Percentiles rank a stretch among this genome's conserved stretches.
These are phyloP conservation scores for Mesocricetus auratus DNA, from an alignment of 2,113 vertebrate genomes.

Conservation along the genomic window DNA sequence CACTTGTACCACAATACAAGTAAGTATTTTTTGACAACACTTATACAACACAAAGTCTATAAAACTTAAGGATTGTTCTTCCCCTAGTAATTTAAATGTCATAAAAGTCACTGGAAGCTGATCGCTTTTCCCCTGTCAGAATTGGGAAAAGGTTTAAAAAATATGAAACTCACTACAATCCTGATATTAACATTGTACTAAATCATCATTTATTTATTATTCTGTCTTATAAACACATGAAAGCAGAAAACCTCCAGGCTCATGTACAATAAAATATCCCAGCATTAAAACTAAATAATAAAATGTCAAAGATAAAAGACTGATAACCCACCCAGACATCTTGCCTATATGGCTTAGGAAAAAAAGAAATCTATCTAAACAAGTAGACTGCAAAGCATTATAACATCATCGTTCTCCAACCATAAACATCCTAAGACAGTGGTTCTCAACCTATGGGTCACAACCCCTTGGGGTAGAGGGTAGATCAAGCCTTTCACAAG, in stretches of 20 bases:
- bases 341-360: slow-evolving; percentile 11
- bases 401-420: not conserved
- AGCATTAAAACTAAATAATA: slow-evolving; percentile 75
- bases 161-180: slow-evolving; percentile 49
- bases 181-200: slow-evolving; percentile 57
- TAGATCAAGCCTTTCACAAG: not conserved
- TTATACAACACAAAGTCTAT: not conserved
- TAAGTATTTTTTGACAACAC: not conserved
- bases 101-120: slow-evolving; percentile 41
- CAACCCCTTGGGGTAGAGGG: fast-evolving
- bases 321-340: slow-evolving; percentile 36
- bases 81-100: slow-evolving; percentile 8
- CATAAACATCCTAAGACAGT: not conserved
- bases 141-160: slow-evolving; percentile 51
- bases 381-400: slow-evolving; percentile 22
- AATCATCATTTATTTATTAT: slow-evolving; percentile 81
- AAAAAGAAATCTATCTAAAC: slow-evolving; percentile 30
- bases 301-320: slow-evolving; percentile 77
- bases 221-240: slow-evolving; percentile 78
- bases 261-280: slow-evolving; percentile 73
- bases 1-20: not conserved
- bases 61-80: not conserved
- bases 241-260: slow-evolving; percentile 74
- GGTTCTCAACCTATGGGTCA: not conserved
- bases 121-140: slow-evolving; percentile 55